Percentiles rank a stretch among this genome's conserved stretches.
Evolutionary conservation across 2,888 invertebrate genomes (phyloP).

Genomic region (Watsonalla cultraria): DNA sequence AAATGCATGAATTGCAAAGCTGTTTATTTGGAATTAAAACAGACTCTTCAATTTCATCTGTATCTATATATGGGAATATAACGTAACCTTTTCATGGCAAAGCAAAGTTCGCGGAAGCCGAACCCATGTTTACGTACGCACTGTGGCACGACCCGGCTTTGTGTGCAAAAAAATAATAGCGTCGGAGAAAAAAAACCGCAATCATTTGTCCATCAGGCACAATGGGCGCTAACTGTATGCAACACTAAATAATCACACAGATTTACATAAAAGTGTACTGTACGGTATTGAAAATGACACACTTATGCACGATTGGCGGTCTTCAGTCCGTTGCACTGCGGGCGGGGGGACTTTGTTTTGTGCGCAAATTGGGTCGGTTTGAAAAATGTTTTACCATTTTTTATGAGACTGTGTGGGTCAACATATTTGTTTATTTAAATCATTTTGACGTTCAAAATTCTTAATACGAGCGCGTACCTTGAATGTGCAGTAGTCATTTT

Average conservation of each 20-base stretch:
- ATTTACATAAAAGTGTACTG: slow-evolving; percentile 52
- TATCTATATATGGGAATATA: too few relatives aligned
- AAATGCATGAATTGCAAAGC: too few relatives aligned
- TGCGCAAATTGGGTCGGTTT: neutral
- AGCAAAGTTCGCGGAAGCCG: neutral
- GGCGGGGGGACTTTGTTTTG: slow-evolving; percentile 13
- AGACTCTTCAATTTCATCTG: too few relatives aligned
- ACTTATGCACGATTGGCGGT: slow-evolving; percentile 11
- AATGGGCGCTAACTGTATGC: slow-evolving; percentile 61
- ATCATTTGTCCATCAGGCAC: slow-evolving; percentile 70
- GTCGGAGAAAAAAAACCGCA: slow-evolving; percentile 40
- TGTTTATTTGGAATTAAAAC: too few relatives aligned
- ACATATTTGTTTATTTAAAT: too few relatives aligned
- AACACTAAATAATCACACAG: slow-evolving; percentile 65
- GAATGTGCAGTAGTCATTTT: too few relatives aligned
- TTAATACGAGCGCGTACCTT: too few relatives aligned
- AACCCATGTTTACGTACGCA: neutral
- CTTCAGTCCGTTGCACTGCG: slow-evolving; percentile 27
- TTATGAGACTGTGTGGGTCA: too few relatives aligned
- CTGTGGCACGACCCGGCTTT: neutral
- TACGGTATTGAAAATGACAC: slow-evolving; percentile 43
- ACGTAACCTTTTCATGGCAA: neutral
- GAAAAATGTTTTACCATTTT: neutral
- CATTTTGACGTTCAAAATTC: too few relatives aligned
- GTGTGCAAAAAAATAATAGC: neutral